A percentile compares a stretch with the other conserved stretches of the same genome.
Evolutionary conservation across 2,797 vertebrate genomes (phyloP).

Genomic region (Hemibagrus guttatus): DNA sequence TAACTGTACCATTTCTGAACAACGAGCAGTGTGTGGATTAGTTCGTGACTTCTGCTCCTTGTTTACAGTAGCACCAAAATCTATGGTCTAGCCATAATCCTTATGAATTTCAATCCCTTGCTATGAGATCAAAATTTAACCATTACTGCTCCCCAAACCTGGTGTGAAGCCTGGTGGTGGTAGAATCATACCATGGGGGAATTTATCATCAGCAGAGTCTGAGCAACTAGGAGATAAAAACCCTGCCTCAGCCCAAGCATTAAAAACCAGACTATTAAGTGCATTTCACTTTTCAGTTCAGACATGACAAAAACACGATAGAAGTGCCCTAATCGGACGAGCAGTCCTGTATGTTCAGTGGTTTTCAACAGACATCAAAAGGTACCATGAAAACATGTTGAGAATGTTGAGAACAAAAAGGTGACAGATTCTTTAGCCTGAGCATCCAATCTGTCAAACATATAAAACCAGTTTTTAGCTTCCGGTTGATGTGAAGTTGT

Average conservation of each 20-base stretch:
- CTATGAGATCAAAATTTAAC: not conserved
- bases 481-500: not conserved
- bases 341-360: not conserved
- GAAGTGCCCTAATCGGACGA: not conserved
- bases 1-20: not conserved
- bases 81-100: not conserved
- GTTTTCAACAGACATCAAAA: not conserved
- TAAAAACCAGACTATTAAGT: not conserved
- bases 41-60: not conserved
- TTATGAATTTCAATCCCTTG: not conserved
- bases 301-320: not conserved
- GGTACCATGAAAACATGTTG: not conserved
- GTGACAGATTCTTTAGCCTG: not conserved
- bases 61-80: not conserved
- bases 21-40: not conserved
- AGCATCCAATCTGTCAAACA: not conserved
- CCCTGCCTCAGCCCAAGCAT: not conserved
- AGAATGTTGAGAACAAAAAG: constrained; percentile 1
- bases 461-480: constrained; percentile 20
- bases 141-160: not conserved
- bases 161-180: not conserved
- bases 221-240: not conserved
- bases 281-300: not conserved
- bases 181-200: not conserved
- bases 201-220: not conserved